Percentiles rank a stretch among this genome's conserved stretches.
Evolutionary conservation across 2,113 vertebrate genomes (phyloP).

Genomic region (Dicerorhinus sumatrensis): DNA sequence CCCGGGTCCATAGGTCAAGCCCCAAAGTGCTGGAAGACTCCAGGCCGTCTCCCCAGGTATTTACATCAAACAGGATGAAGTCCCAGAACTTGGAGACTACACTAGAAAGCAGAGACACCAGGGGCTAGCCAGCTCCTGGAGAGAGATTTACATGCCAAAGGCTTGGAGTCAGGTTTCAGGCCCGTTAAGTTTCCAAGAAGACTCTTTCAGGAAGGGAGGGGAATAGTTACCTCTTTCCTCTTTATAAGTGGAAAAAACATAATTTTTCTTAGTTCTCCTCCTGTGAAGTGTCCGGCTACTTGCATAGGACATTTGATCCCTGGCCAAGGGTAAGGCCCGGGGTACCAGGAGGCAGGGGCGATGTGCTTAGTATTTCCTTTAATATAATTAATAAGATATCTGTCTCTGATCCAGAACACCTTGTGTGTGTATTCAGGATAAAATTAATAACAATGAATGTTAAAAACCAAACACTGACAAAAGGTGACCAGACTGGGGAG

Average conservation of each 20-base stretch:
- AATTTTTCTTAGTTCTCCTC: background rate
- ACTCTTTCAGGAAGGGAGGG: background rate
- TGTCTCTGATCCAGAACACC: background rate
- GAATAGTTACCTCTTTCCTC: background rate
- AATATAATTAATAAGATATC: background rate
- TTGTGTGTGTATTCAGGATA: background rate
- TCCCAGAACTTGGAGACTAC: background rate
- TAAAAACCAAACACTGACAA: background rate
- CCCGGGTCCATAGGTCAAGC: background rate
- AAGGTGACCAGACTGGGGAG: rapidly evolving
- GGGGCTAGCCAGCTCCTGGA: background rate
- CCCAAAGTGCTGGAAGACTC: background rate
- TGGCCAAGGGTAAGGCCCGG: background rate
- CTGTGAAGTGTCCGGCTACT: background rate
- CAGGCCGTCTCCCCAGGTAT: background rate
- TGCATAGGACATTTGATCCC: too few species aligned
- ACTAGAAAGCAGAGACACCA: background rate
- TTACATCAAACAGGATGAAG: background rate
- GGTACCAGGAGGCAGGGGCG: rapidly evolving
- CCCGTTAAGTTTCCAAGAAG: background rate
- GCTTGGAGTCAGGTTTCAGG: background rate
- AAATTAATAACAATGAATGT: background rate
- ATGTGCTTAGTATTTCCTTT: background rate
- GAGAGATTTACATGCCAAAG: background rate
- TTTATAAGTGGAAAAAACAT: background rate